These are phyloP conservation scores for Smittia aterrima DNA, from an alignment of 2,888 invertebrate species.

Conservation along the genomic window DNA sequence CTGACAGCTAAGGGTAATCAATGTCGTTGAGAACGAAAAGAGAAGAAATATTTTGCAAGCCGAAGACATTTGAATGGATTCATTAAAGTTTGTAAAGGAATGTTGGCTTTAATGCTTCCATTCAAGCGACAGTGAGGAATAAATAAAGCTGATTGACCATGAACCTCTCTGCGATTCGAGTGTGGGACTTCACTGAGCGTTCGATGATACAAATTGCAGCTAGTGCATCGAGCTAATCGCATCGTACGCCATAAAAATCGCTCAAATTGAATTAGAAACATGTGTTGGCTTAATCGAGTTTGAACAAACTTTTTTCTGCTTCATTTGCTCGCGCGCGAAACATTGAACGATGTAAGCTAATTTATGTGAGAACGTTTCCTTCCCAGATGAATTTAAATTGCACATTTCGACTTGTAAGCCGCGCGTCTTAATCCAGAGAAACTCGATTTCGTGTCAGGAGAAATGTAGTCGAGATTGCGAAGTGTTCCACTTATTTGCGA, in stretches of 20 bases:
- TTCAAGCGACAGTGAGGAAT: background rate
- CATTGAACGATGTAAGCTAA: no score
- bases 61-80: slow-evolving; percentile 31
- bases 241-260: background rate
- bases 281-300: slow-evolving; percentile 1
- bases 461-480: no score
- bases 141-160: slow-evolving; percentile 11
- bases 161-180: background rate
- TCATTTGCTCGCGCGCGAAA: no score
- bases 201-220: background rate
- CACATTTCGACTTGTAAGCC: no score
- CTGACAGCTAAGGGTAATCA: background rate
- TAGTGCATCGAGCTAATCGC: no score
- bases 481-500: no score
- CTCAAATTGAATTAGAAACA: background rate
- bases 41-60: background rate
- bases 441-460: no score
- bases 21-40: slow-evolving; percentile 6
- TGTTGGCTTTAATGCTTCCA: slow-evolving; percentile 16
- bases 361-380: no score
- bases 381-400: no score
- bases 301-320: background rate
- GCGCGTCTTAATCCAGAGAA: no score
- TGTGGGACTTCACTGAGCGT: background rate
- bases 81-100: slow-evolving; percentile 16